Percentiles rank a stretch among this genome's conserved stretches.
These are phyloP conservation scores for Masticophis lateralis DNA, from an alignment of 2,797 vertebrate genomes.

Conservation along the genomic window DNA sequence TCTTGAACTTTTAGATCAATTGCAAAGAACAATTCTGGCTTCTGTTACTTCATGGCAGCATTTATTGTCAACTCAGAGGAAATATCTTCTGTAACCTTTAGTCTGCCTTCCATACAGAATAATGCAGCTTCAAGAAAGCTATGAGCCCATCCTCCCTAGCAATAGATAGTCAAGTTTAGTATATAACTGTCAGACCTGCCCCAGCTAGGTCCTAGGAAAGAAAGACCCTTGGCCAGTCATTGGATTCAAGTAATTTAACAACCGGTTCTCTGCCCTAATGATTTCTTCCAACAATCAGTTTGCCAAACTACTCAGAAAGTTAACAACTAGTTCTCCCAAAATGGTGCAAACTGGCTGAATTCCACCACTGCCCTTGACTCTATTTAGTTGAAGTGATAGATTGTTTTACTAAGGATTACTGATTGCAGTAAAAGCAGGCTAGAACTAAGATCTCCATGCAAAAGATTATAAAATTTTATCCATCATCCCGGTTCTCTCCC, in stretches of 20 bases:
- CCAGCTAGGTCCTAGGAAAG: background rate
- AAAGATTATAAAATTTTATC: background rate
- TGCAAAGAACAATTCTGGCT: conserved; percentile 13
- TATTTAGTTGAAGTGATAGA: background rate
- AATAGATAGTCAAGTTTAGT: background rate
- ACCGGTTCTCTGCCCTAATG: no score
- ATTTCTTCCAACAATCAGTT: no score
- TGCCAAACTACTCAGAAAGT: no score
- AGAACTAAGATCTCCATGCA: background rate
- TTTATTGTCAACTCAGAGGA: background rate
- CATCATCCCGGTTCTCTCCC: background rate
- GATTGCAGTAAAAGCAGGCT: background rate
- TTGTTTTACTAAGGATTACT: background rate
- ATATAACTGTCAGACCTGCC: background rate
- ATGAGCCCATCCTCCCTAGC: background rate
- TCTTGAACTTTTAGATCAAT: conserved; percentile 13
- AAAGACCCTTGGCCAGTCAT: no score
- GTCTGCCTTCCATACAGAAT: background rate
- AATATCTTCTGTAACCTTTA: background rate
- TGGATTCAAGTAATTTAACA: no score
- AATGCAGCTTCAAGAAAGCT: background rate
- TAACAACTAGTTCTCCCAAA: no score
- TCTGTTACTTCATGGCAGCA: background rate
- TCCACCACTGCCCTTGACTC: no score
- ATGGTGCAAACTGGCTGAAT: no score